Evolutionary conservation across 2,797 vertebrate species (phyloP).

Genomic region (Microctenopoma stevenorrisi): DNA sequence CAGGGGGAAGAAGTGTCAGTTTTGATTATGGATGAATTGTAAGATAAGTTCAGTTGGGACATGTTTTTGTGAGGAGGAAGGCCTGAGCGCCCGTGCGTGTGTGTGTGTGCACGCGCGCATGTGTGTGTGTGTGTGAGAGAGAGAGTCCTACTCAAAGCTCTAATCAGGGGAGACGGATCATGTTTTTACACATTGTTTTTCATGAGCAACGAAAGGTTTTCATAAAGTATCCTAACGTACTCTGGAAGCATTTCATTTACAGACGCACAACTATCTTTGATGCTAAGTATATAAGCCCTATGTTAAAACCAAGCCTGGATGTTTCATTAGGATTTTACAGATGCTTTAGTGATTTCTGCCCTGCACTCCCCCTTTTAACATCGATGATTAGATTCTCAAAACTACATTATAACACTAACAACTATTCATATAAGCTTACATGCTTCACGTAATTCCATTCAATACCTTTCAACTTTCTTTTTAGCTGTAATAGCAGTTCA

Average conservation of each 20-base stretch:
- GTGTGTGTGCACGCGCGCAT: conserved; percentile 17
- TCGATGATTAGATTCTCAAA: conserved; percentile 23
- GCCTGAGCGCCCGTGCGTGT: background rate
- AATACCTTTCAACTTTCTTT: conserved; percentile 19
- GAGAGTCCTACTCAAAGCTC: conserved; percentile 20
- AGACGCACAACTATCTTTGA: conserved; percentile 4
- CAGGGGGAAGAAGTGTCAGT: conserved; percentile 63
- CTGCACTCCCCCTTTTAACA: conserved; percentile 2
- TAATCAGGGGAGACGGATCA: conserved; percentile 41
- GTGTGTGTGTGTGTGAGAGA: background rate
- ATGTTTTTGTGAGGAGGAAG: conserved; percentile 55
- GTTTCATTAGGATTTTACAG: conserved; percentile 29
- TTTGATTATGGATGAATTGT: conserved; percentile 78
- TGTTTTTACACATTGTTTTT: conserved; percentile 25
- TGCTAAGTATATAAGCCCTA: background rate
- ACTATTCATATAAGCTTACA: background rate
- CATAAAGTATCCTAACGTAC: conserved; percentile 5
- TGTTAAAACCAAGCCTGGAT: conserved; percentile 2
- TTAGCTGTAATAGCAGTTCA: conserved; percentile 17
- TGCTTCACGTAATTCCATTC: conserved; percentile 18
- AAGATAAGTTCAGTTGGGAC: conserved; percentile 69
- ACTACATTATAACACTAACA: conserved; percentile 13
- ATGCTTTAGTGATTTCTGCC: conserved; percentile 7
- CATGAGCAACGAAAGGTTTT: conserved; percentile 9
- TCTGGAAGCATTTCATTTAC: conserved; percentile 14